Evolutionary conservation across 64 coral and sea anemone species (phyloP), one percentile per base, ranked within the genome.

Genomic region (Hydrozoanthus tunicans): DNA sequence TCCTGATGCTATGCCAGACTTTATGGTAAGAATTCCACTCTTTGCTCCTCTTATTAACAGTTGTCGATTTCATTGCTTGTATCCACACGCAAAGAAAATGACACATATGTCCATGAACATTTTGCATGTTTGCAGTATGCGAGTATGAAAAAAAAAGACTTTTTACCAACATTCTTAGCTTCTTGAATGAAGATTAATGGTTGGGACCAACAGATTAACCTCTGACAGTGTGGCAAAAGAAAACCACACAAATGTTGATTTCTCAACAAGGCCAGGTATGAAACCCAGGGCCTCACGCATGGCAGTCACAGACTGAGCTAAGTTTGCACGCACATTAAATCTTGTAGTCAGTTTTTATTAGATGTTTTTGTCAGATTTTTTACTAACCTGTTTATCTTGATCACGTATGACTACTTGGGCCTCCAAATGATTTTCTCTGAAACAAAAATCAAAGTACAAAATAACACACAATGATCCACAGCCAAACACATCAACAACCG

Each of bases 361-460:
- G 64, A 17, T 13, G 4, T 66, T 24, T 20, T 4, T 3, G 7
- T 71, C 12, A 54, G 1, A 4, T 57, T 8, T 3, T 10, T 6
- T 53, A 26, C 7, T 71, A 7, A 86, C 64, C 20, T 59, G n/a
- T 56, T 96, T 77, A 76, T 96, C 92, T 65, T 84, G 76, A 80
- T 99, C 94, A 82, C 82, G 81, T 17, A 96, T 72, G 77, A 84
- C 93, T 12, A 99, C 94, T 86, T 89, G 79, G 78, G 97, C 97
- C 26, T 99, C 97, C 56, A 95, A 91, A 77, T 96, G 93, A 79
- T 99, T 99, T 84, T 99, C 97, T 89, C 97, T 99, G 55, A 53
- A 81, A 55, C 23, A 66, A 56, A 70, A 73, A 70, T 55, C 56
- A 26, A 64, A 58, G n/a, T 51, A 53, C 58, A n/a, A 43, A 51